phyloP scores from a whole-genome alignment of 2,113 vertebrate species.

The Arvicanthis niloticus region DNA sequence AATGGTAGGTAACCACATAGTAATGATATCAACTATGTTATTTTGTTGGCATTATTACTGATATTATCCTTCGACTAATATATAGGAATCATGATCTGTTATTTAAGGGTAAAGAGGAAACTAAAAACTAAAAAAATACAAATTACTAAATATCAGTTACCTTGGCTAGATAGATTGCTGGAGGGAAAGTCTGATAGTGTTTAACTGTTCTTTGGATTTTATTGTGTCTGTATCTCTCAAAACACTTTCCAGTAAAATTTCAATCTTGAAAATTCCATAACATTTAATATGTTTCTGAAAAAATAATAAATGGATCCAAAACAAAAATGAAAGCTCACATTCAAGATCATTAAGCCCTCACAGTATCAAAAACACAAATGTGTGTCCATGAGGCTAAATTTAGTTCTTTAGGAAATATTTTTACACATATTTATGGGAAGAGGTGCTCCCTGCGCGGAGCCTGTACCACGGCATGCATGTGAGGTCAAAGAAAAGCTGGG shows the following conservation, averaged over 20 bases:
- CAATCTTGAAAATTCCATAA: not conserved
- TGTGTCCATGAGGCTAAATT: not conserved
- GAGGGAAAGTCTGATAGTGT: not conserved
- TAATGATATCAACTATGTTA: not conserved
- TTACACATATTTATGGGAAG: not conserved
- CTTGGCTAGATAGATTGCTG: not conserved
- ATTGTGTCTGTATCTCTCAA: not conserved
- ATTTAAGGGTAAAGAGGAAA: not conserved
- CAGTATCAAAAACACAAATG: not conserved
- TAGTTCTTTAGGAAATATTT: not conserved
- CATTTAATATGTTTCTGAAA: constrained; percentile 5
- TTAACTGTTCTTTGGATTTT: not conserved
- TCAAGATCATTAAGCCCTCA: not conserved
- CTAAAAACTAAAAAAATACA: not conserved
- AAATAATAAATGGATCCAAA: not conserved
- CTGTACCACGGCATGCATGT: not conserved
- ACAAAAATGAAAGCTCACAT: not conserved
- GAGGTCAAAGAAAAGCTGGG: not conserved
- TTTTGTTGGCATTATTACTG: not conserved
- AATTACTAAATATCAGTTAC: not conserved
- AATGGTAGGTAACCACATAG: not conserved
- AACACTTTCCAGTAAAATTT: not conserved
- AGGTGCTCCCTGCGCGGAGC: not conserved
- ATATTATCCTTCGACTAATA: not conserved
- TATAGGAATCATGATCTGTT: not conserved